Evolutionary conservation across 2,113 vertebrate species (phyloP).

Genomic region (Phyllopteryx taeniolatus): DNA sequence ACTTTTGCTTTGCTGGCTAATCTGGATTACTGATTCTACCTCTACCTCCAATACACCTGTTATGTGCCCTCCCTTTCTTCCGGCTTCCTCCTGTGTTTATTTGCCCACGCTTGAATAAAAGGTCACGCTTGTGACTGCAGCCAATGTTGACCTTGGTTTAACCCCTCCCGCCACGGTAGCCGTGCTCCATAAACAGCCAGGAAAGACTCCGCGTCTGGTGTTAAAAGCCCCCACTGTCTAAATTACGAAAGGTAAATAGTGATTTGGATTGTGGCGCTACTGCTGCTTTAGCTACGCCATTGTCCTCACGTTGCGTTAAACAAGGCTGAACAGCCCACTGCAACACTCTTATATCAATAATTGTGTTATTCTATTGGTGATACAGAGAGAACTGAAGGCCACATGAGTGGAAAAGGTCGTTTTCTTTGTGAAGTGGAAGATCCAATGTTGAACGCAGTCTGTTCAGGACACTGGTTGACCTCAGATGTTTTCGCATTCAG

Average conservation of each 20-base stretch:
- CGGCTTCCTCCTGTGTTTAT: conserved; percentile 58
- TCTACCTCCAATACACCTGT: conserved; percentile 39
- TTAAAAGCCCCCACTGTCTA: conserved; percentile 54
- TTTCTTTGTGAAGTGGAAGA: neutral
- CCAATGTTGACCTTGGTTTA: conserved; percentile 69
- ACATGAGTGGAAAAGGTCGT: neutral
- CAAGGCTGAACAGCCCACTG: conserved; percentile 27
- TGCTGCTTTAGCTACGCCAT: conserved; percentile 25
- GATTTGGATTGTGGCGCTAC: conserved; percentile 46
- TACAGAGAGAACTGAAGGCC: neutral
- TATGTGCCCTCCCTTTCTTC: conserved; percentile 51
- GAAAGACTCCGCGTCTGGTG: conserved; percentile 53
- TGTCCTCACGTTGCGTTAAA: conserved; percentile 30
- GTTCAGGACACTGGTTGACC: neutral
- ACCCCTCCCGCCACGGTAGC: conserved; percentile 54
- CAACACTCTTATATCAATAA: conserved; percentile 41
- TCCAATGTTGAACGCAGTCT: neutral
- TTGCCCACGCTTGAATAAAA: conserved; percentile 58
- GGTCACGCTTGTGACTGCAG: conserved; percentile 51
- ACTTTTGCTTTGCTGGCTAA: neutral
- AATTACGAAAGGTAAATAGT: conserved; percentile 69
- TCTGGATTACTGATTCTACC: neutral
- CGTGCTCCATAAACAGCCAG: conserved; percentile 65
- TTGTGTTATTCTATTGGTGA: conserved; percentile 9
- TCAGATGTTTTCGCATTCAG: too few relatives aligned